Evolutionary conservation across 2,113 vertebrate species (phyloP), one percentile per base, ranked within the genome.

Genomic region (Ammospiza caudacuta): DNA sequence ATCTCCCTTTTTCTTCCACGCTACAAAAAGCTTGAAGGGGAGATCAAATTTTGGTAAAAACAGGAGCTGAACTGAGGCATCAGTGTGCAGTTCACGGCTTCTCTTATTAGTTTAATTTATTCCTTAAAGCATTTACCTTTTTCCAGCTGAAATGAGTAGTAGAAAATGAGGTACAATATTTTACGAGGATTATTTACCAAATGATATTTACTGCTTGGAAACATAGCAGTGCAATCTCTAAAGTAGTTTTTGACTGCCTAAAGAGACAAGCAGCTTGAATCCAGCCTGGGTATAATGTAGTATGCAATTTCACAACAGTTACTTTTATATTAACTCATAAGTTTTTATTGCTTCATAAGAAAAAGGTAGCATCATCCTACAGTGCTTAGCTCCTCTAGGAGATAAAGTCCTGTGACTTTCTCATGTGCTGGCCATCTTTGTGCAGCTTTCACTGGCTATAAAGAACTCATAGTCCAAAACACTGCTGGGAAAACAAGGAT

Each of bases 261-360:
- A 46, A 62, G 85, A 94, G 83, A 73, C 39, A 62, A 69, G 59
- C 19, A 63, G 69, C 81, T 75, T 87, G 76, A 92, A 61, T 87
- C 52, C 77, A 81, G 33, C n/a, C 20, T 78, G 49, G 19, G 5
- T 58, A n/a, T 77, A 80, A 92, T 28, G 27, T 21, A 54, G 21
- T 28, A 17, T 70, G 63, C 44, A 92, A 58, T 91, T 96, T 87
- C 69, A 35, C 39, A 91, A 68, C 72, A 52, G 55, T 70, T 83
- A 51, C 11, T 77, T 85, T 69, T 76, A 47, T 90, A 94, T 94
- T 70, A 75, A 82, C 73, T 91, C 31, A 1, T 54, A 81, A 64
- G 62, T 73, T 94, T 94, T 94, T 81, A 78, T 84, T 83, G 52
- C 73, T 87, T 89, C 61, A 21, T 87, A 67, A 82, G 68, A 61